Conservation (phyloP, 2,113 vertebrate genomes). For the Illadopsis cleaveri region DNA sequence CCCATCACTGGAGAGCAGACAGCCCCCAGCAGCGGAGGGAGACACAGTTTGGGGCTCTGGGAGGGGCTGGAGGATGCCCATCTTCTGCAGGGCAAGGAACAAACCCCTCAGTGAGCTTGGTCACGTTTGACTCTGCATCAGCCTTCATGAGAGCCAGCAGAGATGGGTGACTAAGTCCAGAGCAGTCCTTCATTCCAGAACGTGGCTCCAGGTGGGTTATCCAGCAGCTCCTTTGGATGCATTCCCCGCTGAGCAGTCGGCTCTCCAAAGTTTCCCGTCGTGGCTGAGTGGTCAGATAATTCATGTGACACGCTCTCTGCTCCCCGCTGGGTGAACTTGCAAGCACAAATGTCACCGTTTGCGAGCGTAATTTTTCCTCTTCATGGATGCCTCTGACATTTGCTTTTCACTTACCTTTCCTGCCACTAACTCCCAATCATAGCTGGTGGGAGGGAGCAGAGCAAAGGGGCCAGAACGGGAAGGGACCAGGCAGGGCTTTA, state of each 20-base stretch:
- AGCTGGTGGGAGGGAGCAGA: not conserved
- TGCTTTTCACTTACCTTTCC: conserved; percentile 39
- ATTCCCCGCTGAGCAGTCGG: not conserved
- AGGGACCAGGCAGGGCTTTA: not conserved
- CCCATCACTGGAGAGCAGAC: not conserved
- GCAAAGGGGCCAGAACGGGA: not conserved
- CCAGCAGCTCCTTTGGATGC: not conserved
- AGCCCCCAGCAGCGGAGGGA: not conserved
- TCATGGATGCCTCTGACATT: conserved; percentile 39
- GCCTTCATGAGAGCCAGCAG: not conserved
- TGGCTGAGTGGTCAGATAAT: conserved; percentile 48
- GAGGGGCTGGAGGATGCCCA: not conserved
- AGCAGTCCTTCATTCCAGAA: not conserved
- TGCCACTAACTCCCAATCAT: not conserved
- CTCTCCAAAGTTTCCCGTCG: not conserved
- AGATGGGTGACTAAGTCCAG: not conserved
- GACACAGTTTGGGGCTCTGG: not conserved
- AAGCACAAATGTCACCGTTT: conserved; percentile 56
- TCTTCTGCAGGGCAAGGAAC: not conserved
- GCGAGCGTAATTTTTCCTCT: conserved; percentile 33
- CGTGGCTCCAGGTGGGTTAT: not conserved
- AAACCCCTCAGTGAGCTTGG: not conserved
- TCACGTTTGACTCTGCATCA: not conserved
- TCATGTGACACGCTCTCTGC: conserved; percentile 4
- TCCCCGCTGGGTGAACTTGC: conserved; percentile 5